Conservation (phyloP, 2,797 vertebrate species). For the Crax fasciolata region DNA sequence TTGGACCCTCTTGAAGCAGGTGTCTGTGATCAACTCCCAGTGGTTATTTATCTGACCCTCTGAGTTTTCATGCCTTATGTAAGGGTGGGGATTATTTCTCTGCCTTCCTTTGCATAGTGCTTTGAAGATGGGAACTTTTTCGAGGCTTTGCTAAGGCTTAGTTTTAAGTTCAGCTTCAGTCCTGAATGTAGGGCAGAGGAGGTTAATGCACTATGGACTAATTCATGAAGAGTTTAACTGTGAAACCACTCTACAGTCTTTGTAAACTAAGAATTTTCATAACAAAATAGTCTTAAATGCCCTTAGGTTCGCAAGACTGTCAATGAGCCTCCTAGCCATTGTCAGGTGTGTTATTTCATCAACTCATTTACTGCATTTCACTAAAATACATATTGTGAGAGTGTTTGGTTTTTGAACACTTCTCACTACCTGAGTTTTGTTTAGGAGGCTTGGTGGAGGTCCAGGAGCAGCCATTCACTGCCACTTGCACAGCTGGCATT, state of each 20-base stretch:
- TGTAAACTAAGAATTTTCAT: background rate
- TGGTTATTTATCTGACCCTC: background rate
- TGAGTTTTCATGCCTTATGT: background rate
- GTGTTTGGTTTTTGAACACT: background rate
- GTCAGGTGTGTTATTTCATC: background rate
- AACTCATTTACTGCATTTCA: background rate
- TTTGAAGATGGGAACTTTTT: background rate
- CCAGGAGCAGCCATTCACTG: background rate
- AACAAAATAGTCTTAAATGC: background rate
- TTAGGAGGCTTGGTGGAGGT: background rate
- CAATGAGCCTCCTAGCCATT: background rate
- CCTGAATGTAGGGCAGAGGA: background rate
- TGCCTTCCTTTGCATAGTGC: background rate
- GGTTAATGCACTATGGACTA: background rate
- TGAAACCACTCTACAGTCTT: too few relatives aligned
- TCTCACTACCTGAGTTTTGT: background rate
- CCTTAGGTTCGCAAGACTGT: background rate
- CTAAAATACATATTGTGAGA: too few relatives aligned
- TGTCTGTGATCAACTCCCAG: background rate
- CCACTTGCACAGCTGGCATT: background rate
- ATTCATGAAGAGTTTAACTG: background rate
- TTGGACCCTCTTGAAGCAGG: background rate
- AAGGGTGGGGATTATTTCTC: background rate
- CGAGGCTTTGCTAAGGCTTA: background rate
- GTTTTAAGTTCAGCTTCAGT: background rate